Conservation (phyloP, 2,888 invertebrate genomes). For the Cerceris rybyensis region DNA sequence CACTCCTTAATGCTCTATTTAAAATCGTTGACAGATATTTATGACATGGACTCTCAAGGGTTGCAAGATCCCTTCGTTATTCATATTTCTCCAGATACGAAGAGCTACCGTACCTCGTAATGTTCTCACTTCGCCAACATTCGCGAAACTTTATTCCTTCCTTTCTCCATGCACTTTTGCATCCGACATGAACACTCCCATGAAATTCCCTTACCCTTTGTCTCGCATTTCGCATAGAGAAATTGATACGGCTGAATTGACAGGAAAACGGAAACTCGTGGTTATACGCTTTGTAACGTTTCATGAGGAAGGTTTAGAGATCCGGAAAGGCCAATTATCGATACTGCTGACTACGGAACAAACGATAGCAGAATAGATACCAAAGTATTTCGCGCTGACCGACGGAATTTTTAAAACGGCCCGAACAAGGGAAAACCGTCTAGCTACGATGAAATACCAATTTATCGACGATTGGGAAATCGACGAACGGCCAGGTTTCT, state of each 20-base stretch:
- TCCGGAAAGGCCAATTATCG: constrained; percentile 58
- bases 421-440: constrained; percentile 40
- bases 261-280: not conserved
- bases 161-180: not conserved
- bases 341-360: constrained; percentile 59
- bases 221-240: not conserved
- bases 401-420: constrained; percentile 52
- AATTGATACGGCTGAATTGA: constrained; percentile 2
- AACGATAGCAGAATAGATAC: constrained; percentile 35
- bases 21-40: not conserved
- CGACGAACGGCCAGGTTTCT: constrained; percentile 18
- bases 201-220: not conserved
- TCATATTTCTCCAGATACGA: not conserved
- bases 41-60: not conserved
- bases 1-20: not conserved
- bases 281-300: constrained; percentile 38
- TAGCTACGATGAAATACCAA: constrained; percentile 29
- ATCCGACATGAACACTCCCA: not conserved
- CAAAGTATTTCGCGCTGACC: constrained; percentile 53
- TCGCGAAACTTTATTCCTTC: not conserved
- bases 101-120: not conserved
- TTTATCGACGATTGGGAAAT: constrained; percentile 22
- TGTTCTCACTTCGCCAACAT: not conserved
- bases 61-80: not conserved
- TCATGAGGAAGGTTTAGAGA: constrained; percentile 34